These are phyloP conservation scores for Aleadryas rufinucha DNA, from an alignment of 2,113 vertebrate genomes.

Conservation along the genomic window DNA sequence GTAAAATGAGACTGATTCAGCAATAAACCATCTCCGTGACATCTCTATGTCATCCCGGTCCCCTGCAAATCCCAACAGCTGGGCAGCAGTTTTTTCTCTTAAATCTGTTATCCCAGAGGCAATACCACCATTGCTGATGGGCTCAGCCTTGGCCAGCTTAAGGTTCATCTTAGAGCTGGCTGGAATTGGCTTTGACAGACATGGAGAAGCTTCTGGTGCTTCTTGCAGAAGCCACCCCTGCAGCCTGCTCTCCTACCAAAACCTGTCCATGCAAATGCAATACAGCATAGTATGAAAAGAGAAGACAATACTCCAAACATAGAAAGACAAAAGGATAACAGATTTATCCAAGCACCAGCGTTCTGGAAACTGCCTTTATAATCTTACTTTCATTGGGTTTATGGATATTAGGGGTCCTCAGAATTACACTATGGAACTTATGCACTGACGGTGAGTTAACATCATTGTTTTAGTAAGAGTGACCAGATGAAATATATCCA, in stretches of 20 bases:
- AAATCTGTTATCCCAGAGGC: neutral
- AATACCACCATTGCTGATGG: fast-evolving
- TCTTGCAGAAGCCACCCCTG: neutral
- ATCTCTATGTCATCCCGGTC: too few species aligned
- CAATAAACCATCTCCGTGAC: too few species aligned
- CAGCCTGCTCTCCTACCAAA: neutral
- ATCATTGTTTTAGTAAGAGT: neutral
- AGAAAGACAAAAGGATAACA: neutral
- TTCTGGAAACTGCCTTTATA: neutral
- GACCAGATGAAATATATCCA: neutral
- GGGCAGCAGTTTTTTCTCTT: neutral
- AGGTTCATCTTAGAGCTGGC: fast-evolving
- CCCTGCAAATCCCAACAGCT: too few species aligned
- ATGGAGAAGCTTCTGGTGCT: neutral
- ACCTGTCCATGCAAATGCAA: neutral
- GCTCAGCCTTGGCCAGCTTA: fast-evolving
- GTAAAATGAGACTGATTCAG: too few species aligned
- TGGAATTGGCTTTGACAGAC: neutral
- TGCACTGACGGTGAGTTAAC: fast-evolving
- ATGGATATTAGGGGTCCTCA: neutral
- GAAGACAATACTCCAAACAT: neutral
- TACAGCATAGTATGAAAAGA: neutral
- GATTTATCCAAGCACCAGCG: neutral
- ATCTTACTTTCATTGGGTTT: neutral
- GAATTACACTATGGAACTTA: neutral